These are phyloP conservation scores for Parnassius glacialis DNA, from an alignment of 2,888 invertebrate species.

Conservation along the genomic window DNA sequence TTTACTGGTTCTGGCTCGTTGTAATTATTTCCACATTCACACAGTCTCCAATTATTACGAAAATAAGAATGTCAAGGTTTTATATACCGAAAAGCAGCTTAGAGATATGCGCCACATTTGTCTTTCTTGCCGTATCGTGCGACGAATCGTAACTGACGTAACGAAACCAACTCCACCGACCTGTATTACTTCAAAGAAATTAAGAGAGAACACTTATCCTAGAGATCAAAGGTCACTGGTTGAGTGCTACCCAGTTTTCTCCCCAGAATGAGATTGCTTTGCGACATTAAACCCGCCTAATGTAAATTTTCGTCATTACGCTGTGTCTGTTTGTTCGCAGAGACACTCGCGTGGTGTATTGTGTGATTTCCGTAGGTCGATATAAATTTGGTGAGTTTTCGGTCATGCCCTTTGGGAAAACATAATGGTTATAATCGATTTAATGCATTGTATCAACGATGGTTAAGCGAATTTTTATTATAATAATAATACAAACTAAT, in stretches of 20 bases:
- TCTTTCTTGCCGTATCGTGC: conserved; percentile 67
- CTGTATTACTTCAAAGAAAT: conserved; percentile 37
- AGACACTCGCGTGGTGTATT: conserved; percentile 42
- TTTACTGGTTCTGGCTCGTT: conserved; percentile 5
- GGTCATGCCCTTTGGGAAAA: conserved; percentile 40
- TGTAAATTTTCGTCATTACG: conserved; percentile 75
- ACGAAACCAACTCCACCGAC: conserved; percentile 48
- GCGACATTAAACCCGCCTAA: conserved; percentile 76
- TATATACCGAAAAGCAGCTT: conserved; percentile 46
- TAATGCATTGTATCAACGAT: background rate
- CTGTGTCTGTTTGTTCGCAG: conserved; percentile 61
- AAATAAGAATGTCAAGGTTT: conserved; percentile 65
- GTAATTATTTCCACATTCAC: conserved; percentile 19
- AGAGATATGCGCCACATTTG: conserved; percentile 66
- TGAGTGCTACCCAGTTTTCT: conserved; percentile 58
- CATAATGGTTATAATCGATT: conserved; percentile 29
- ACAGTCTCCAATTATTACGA: conserved; percentile 34
- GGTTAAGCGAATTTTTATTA: too few relatives aligned
- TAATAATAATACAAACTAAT: too few relatives aligned
- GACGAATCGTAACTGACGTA: conserved; percentile 64
- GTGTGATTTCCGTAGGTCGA: conserved; percentile 60
- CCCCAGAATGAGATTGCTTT: conserved; percentile 73
- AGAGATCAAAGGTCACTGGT: conserved; percentile 52
- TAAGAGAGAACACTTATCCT: conserved; percentile 37
- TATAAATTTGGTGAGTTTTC: conserved; percentile 35